These are phyloP conservation scores for Dendrolimus punctatus DNA, from an alignment of 1,140 invertebrate species.

Conservation along the genomic window DNA sequence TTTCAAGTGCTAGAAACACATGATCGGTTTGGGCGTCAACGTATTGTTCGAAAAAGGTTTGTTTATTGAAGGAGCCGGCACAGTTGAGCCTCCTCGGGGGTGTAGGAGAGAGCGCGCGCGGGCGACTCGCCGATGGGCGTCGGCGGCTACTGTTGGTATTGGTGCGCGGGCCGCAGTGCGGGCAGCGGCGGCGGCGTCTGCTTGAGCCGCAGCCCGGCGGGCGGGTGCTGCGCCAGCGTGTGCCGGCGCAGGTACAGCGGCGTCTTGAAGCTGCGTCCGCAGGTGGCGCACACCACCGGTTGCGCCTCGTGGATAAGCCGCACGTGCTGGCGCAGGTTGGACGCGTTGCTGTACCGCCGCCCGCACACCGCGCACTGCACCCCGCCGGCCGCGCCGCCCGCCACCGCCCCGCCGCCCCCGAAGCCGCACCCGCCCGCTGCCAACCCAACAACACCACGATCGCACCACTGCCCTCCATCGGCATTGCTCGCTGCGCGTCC, in stretches of 20 bases:
- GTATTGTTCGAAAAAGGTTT: too few relatives aligned
- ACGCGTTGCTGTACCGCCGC: slow-evolving; percentile 85
- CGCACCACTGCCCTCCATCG: slow-evolving; percentile 20
- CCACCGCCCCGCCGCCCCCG: slow-evolving; percentile 21
- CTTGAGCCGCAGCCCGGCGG: slow-evolving; percentile 29
- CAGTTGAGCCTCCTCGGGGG: background rate
- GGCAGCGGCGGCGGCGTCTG: slow-evolving; percentile 42
- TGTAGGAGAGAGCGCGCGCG: slow-evolving; percentile 29
- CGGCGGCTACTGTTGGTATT: slow-evolving; percentile 28
- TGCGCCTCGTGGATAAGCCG: slow-evolving; percentile 85
- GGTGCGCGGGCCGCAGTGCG: slow-evolving; percentile 39
- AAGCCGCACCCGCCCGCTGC: slow-evolving; percentile 36
- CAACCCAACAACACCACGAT: slow-evolving; percentile 63
- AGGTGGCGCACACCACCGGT: slow-evolving; percentile 81
- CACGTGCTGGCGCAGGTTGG: slow-evolving; percentile 85
- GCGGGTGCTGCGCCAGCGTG: slow-evolving; percentile 68
- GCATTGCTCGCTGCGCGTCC: too few relatives aligned
- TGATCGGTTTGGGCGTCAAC: too few relatives aligned
- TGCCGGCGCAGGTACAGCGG: slow-evolving; percentile 83
- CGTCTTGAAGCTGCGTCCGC: slow-evolving; percentile 84
- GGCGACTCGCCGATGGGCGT: slow-evolving; percentile 1
- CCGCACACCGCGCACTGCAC: slow-evolving; percentile 80
- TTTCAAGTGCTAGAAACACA: too few relatives aligned
- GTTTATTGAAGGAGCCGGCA: too few relatives aligned
- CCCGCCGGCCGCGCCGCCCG: slow-evolving; percentile 35